These are phyloP conservation scores for Agrotis clavis DNA, from an alignment of 2,888 invertebrate genomes.

Conservation along the genomic window DNA sequence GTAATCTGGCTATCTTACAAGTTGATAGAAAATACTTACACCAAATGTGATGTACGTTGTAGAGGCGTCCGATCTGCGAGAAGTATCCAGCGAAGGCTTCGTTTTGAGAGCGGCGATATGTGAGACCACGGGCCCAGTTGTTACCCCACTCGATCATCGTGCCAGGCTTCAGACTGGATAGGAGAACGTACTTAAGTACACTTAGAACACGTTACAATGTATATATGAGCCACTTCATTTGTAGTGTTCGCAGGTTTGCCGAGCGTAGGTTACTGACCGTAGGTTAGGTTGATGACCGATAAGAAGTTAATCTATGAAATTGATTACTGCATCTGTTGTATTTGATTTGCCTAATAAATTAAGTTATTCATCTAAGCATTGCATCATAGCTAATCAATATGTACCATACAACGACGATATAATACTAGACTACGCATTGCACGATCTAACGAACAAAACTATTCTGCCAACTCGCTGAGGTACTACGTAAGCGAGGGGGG, in stretches of 20 bases:
- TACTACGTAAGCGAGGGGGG: no score
- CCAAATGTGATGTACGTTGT: slow-evolving; percentile 99
- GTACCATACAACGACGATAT: no score
- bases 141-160: slow-evolving; percentile 99
- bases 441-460: no score
- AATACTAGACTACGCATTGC: no score
- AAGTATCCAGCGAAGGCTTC: slow-evolving; percentile 99
- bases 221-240: neutral
- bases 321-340: neutral
- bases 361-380: no score
- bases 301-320: neutral
- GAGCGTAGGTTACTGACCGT: neutral
- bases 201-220: neutral
- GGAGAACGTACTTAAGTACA: neutral
- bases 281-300: slow-evolving; percentile 10
- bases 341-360: neutral
- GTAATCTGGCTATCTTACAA: no score
- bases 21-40: slow-evolving; percentile 92
- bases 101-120: slow-evolving; percentile 96
- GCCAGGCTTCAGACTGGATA: slow-evolving; percentile 97
- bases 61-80: slow-evolving; percentile 98
- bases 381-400: neutral
- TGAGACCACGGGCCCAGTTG: slow-evolving; percentile 99
- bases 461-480: no score
- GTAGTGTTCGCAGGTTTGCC: neutral